Base-by-base conservation (phyloP, 2,113 vertebrate genomes). In the Hiodon alosoides region DNA sequence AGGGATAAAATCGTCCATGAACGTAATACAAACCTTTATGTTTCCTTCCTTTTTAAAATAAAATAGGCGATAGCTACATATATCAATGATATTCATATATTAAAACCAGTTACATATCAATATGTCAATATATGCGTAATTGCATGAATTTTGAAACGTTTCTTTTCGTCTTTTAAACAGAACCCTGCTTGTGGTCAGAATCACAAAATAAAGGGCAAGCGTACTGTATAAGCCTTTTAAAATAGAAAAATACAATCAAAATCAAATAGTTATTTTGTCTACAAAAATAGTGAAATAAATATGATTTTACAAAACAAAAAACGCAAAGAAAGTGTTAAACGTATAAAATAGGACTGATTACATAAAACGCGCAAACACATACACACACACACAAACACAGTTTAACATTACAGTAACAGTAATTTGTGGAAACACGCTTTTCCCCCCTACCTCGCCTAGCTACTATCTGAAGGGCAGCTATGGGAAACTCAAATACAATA, bases 261-360 rank as follows among this genome's bases (percentile, higher is more conserved):
- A 96, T 93, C 93, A 96, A 94, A 90, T 91, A 84, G 89, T 87
- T 91, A 94, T 68, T 94, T 86, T 78, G 71, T 92, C 95, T 98
- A 98, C 94, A 98, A 99, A 98, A 97, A 98, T 97, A 98, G 93
- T 94, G 94, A 98, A 98, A 98, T 97, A 98, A 98, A 98, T 97
- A 97, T 94, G 93, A 96, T 96, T 93, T 94, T 85, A 87, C 85
- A 87, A 93, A 95, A 94, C 31, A 90, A 90, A 92, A 71, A 92
- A 83, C 86, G 83, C 76, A 80, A 84, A 85, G 79, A 78, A 84
- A 96, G 94, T 95, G 94, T 94, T 94, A 79, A 94, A 95, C 91
- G 92, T 92, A 92, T 89, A 93, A 94, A 94, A 91, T 84, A 93
- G 87, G 92, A 92, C 89, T 87, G 78, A 87, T 82, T 82, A 89